Evolutionary conservation across 2,113 vertebrate species (phyloP).

Genomic region (Paraplagusia blochii): DNA sequence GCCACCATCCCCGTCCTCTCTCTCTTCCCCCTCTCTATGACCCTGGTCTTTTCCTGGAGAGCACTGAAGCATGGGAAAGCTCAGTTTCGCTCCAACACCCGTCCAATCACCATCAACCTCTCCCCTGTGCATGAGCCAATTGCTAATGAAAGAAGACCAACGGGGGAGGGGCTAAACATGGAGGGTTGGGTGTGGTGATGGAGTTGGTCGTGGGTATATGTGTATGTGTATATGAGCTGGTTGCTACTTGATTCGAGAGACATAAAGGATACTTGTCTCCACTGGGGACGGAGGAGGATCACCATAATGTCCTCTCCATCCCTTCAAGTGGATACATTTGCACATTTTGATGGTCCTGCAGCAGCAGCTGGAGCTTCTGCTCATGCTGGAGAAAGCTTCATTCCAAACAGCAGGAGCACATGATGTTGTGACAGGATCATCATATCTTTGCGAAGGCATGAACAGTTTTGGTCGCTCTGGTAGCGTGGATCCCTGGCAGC

Average conservation of each 20-base stretch:
- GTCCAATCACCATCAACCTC: constrained; percentile 49
- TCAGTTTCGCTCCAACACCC: constrained; percentile 48
- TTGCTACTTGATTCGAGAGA: constrained; percentile 51
- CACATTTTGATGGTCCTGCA: constrained; percentile 18
- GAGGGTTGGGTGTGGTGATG: constrained; percentile 10
- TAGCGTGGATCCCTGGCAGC: background rate
- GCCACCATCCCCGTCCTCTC: constrained; percentile 50
- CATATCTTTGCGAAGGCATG: constrained; percentile 3
- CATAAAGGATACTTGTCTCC: constrained; percentile 60
- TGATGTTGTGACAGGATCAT: background rate
- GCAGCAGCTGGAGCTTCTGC: constrained; percentile 5
- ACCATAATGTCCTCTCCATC: constrained; percentile 23
- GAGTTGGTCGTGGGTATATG: background rate
- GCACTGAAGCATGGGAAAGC: constrained; percentile 58
- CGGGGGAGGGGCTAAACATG: constrained; percentile 30
- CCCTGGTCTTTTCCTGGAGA: constrained; percentile 53
- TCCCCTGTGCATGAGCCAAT: constrained; percentile 46
- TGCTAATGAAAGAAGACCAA: constrained; percentile 1
- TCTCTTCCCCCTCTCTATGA: constrained; percentile 3
- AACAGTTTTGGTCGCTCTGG: constrained; percentile 1
- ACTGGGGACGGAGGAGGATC: constrained; percentile 39
- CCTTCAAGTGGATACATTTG: constrained; percentile 15
- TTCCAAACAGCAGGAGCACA: constrained; percentile 5
- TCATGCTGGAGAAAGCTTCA: background rate
- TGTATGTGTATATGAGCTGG: constrained; percentile 30